Evolutionary conservation across 2,113 vertebrate species (phyloP).

Genomic region (Dipodomys stephensi): DNA sequence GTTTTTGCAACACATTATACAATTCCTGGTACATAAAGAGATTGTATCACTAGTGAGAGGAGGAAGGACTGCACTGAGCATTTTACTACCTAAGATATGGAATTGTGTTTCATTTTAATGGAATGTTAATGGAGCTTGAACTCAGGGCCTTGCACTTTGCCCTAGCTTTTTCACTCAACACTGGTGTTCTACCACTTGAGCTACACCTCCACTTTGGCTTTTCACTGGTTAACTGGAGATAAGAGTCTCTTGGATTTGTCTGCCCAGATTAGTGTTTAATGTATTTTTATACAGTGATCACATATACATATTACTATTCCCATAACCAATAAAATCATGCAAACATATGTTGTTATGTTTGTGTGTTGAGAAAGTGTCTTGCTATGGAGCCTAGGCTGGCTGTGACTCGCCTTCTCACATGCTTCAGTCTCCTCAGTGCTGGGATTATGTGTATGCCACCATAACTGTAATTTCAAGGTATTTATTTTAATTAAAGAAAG

Average conservation of each 20-base stretch:
- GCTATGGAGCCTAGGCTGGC: not conserved
- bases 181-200: too few relatives aligned
- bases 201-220: too few relatives aligned
- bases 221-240: too few relatives aligned
- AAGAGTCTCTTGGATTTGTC: too few relatives aligned
- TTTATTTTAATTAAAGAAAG: slow-evolving; percentile 29
- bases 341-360: not conserved
- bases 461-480: not conserved
- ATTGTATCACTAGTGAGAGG: not conserved
- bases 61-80: not conserved
- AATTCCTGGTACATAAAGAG: not conserved
- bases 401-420: not conserved
- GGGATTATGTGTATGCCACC: not conserved
- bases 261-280: too few relatives aligned
- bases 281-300: not conserved
- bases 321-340: not conserved
- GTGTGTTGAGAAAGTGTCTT: not conserved
- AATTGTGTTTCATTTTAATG: not conserved
- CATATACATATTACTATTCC: not conserved
- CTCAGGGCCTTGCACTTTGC: too few relatives aligned
- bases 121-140: not conserved
- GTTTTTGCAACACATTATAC: not conserved
- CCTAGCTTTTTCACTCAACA: too few relatives aligned
- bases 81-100: not conserved
- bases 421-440: not conserved